These are phyloP conservation scores for Meriones unguiculatus DNA, from an alignment of 2,113 vertebrate species.

Conservation along the genomic window DNA sequence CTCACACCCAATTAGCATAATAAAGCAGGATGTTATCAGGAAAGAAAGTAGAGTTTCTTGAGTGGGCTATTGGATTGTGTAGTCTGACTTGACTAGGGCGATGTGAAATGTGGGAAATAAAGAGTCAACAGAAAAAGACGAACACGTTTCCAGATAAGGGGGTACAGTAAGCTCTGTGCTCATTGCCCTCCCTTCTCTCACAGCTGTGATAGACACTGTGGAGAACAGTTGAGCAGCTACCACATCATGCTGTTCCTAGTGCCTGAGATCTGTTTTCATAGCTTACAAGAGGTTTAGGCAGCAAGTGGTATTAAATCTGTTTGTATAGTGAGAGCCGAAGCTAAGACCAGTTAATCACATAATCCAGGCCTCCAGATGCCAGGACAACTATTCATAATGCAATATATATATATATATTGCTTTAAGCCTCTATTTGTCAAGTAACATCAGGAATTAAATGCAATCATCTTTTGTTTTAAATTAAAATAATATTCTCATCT, in stretches of 20 bases:
- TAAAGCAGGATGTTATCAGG: not conserved
- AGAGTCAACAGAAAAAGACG: not conserved
- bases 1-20: constrained; percentile 27
- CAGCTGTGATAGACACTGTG: not conserved
- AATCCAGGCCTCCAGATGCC: not conserved
- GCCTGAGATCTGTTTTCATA: not conserved
- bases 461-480: not conserved
- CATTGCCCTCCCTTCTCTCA: not conserved
- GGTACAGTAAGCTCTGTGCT: not conserved
- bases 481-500: not conserved
- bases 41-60: not conserved
- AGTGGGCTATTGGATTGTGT: not conserved
- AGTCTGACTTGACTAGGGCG: not conserved
- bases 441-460: not conserved
- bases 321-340: not conserved
- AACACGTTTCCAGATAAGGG: constrained; percentile 28
- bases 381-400: not conserved
- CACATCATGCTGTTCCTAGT: not conserved
- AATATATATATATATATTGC: not conserved
- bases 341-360: not conserved
- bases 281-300: not conserved
- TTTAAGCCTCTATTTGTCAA: not conserved
- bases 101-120: not conserved
- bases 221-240: not conserved
- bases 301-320: not conserved